Evolutionary conservation across 2,888 invertebrate genomes (phyloP), one percentile per base, ranked within the genome.

Genomic region (Lacanobia oleracea): DNA sequence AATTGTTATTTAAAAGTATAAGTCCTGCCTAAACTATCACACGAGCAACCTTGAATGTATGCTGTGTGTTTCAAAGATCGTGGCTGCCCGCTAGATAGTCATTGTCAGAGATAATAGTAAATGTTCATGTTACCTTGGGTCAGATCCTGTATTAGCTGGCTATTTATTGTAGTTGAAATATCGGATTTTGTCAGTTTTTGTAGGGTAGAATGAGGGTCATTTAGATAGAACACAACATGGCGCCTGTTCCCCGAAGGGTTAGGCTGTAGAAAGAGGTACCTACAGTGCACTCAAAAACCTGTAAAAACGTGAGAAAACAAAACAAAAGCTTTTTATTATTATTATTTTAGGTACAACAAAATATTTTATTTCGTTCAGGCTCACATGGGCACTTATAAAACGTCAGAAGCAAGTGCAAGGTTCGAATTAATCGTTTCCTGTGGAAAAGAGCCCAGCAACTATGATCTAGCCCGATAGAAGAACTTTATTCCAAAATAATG

Each of bases 31-130:
- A 27, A 16, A 27, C 60, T 43, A 21, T 14, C 12, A 9, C 33
- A 37, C 54, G 12, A 33, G 21, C 21, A 60, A 54, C 75, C 75
- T 75, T 76, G 63, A 69, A 54, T 23, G 14, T 57, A 45, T 33
- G 54, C 51, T 51, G 14, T 63, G 54, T 45, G 57, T 68, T 65
- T 48, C 56, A 51, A 51, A 69, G 76, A 70, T 75, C 75, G 75
- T 76, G 77, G 0, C 18, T 37, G 50, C 3, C 33, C 37, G 60
- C 54, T 54, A 76, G 37, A 60, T 60, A 76, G 43, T 70, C 59
- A 64, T 60, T 75, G 63, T 27, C 33, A 60, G 50, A 37, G 57
- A 50, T 50, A 76, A n/a, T n/a, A 54, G 43, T 68, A 75, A 75
- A 53, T 16, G 69, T 59, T 16, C 66, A 50, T 21, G 75, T 57